Conservation (phyloP, 1,140 invertebrate genomes). For the Heliconius himera region DNA sequence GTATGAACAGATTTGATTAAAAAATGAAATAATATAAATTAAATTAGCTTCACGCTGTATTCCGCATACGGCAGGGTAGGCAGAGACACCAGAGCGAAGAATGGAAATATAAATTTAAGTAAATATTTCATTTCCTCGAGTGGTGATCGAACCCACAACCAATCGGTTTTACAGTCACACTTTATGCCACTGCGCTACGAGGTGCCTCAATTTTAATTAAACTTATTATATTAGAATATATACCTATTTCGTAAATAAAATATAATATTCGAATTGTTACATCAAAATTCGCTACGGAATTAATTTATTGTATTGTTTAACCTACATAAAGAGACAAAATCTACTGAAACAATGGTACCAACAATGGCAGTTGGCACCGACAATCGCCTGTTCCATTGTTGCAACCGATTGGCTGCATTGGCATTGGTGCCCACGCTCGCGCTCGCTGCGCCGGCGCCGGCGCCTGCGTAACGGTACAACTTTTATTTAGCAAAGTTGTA, state of each 20-base stretch:
- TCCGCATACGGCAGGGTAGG: no score
- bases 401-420: constrained; percentile 39
- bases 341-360: constrained; percentile 40
- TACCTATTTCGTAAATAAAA: constrained; percentile 8
- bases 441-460: constrained; percentile 24
- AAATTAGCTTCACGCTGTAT: no score
- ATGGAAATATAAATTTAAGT: no score
- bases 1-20: background rate
- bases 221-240: background rate
- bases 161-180: no score
- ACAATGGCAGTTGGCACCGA: constrained; percentile 34
- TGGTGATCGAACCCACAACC: no score
- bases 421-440: constrained; percentile 34
- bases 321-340: constrained; percentile 40
- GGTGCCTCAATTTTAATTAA: background rate
- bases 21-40: background rate
- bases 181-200: no score
- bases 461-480: constrained; percentile 26
- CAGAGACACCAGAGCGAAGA: no score
- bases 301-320: constrained; percentile 36
- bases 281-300: constrained; percentile 29
- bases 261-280: background rate
- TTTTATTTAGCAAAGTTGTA: constrained; percentile 33
- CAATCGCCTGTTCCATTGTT: constrained; percentile 41
- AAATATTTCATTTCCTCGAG: no score